A percentile compares a stretch with the other conserved stretches of the same genome.
Conservation (phyloP, 2,797 vertebrate genomes). For the Parotocinclus haroldoi region DNA sequence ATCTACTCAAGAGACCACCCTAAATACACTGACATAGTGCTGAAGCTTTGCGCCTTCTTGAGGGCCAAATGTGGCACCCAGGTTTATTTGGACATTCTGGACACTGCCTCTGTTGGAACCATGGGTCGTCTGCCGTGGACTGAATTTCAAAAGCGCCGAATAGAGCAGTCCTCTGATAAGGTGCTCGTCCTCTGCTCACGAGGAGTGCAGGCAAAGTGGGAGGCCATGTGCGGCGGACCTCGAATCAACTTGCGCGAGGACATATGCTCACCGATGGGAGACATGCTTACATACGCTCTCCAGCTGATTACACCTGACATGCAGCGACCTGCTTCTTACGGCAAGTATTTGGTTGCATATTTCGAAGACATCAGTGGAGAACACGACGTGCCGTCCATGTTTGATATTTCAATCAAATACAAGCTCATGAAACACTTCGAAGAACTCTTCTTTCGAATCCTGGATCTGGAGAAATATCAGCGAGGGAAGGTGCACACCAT, state of each 20-base stretch:
- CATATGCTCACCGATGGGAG: conserved; percentile 69
- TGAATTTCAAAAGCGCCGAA: conserved; percentile 78
- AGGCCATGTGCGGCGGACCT: conserved; percentile 79
- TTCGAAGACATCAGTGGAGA: conserved; percentile 80
- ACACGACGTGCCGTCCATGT: conserved; percentile 81
- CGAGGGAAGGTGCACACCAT: conserved; percentile 79
- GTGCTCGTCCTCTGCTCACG: conserved; percentile 88
- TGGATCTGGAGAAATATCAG: conserved; percentile 87
- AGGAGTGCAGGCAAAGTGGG: conserved; percentile 90
- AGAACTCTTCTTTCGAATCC: conserved; percentile 87
- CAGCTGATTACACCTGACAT: conserved; percentile 87
- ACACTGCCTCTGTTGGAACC: conserved; percentile 76
- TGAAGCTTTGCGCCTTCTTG: conserved; percentile 88
- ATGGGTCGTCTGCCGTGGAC: conserved; percentile 85
- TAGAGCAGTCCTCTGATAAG: conserved; percentile 76
- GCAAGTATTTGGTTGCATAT: conserved; percentile 88
- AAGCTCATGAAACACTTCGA: conserved; percentile 90
- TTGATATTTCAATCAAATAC: conserved; percentile 80
- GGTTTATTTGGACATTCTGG: conserved; percentile 84
- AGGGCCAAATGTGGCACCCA: conserved; percentile 81
- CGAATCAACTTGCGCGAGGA: conserved; percentile 77
- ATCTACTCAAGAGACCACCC: conserved; percentile 91
- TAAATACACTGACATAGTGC: conserved; percentile 83
- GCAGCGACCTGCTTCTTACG: conserved; percentile 78
- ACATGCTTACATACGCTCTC: conserved; percentile 87